Percentiles rank a stretch among this genome's conserved stretches.
Evolutionary conservation across 2,888 invertebrate genomes (phyloP).

Genomic region (Bellardia bayeri): DNA sequence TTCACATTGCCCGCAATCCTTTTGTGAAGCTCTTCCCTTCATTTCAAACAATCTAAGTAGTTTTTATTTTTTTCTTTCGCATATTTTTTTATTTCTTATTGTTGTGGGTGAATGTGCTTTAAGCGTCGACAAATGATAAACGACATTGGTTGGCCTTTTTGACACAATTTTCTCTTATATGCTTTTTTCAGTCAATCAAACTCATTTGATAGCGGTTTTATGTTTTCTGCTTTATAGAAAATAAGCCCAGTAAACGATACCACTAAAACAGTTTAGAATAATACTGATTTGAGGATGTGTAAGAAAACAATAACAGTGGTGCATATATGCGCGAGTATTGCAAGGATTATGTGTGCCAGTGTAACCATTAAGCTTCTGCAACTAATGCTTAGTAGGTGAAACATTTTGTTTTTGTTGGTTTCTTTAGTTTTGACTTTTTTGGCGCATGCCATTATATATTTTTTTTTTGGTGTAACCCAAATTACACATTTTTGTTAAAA

Average conservation of each 20-base stretch:
- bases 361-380: conserved; percentile 13
- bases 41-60: conserved; percentile 20
- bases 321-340: background rate
- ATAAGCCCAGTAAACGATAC: conserved; percentile 13
- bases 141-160: conserved; percentile 67
- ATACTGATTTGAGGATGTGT: conserved; percentile 10
- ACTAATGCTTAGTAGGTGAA: conserved; percentile 32
- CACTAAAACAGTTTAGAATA: conserved; percentile 33
- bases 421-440: background rate
- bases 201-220: conserved; percentile 16
- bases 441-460: background rate
- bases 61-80: conserved; percentile 1
- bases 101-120: conserved; percentile 60
- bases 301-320: background rate
- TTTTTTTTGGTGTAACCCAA: conserved; percentile 37
- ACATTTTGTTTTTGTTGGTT: background rate
- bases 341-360: background rate
- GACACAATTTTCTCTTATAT: conserved; percentile 32
- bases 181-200: background rate
- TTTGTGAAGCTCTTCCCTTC: background rate
- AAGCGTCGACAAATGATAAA: conserved; percentile 66
- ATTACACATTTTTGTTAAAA: conserved; percentile 5
- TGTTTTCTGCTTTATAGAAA: background rate
- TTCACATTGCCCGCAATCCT: background rate
- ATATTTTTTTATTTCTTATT: background rate